Base-by-base conservation (phyloP, 2,888 invertebrate genomes). In the Abscondita cerata region DNA sequence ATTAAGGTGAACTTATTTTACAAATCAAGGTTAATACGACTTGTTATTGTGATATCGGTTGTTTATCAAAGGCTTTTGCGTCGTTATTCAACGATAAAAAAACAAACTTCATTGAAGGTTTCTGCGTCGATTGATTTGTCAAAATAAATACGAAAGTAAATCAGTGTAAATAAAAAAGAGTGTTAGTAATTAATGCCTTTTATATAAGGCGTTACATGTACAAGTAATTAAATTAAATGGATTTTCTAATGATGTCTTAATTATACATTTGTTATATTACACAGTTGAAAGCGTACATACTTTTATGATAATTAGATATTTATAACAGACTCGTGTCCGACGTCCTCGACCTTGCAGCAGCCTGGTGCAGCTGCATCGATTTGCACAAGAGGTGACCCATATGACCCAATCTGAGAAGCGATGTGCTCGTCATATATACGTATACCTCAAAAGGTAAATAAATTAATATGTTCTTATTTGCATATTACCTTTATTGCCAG, bases 331-430 rank as follows among this genome's bases (percentile, higher is more conserved):
- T 61, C 52, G 64, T 64, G 62, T 62, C 36, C 59, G 59, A 56
- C 65, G 73, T 67, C 76, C 76, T 73, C 73, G 76, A 75, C 76
- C 75, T 75, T 75, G 75, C 68, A 73, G 75, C 69, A 73, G 73
- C 73, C 71, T 73, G 72, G 71, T 70, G 72, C 57, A 74, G 76
- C 76, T 76, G 75, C 76, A 76, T 76, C 76, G 76, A 76, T 76
- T 76, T 72, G 72, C 70, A 71, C 62, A 68, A 71, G 72, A 72
- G 74, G 75, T 74, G 73, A 75, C 76, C 75, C 67, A 56, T 56
- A 56, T 51, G 59, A 62, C 62, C 59, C 50, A 63, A 25, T 59
- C n/a, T 62, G 58, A 44, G 36, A 19, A 20, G 20, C 40, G 20
- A 52, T 33, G 33, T 52, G 52, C 64, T 56, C 60, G 15, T 2